These are phyloP conservation scores for Brassicogethes aeneus DNA, from an alignment of 2,888 invertebrate species.

Conservation along the genomic window DNA sequence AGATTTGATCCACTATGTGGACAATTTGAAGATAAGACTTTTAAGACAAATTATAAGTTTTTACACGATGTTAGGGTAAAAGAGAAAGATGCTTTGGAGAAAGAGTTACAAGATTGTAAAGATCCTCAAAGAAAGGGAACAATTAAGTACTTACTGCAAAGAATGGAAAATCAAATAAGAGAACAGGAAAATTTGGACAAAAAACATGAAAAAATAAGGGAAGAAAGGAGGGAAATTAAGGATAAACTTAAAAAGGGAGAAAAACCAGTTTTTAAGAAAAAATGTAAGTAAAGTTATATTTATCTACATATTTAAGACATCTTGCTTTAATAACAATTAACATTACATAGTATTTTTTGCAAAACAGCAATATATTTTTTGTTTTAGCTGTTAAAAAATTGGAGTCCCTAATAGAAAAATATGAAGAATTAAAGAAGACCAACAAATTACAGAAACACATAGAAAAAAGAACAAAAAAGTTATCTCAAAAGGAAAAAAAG, in stretches of 20 bases:
- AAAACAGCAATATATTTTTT: conserved; percentile 16
- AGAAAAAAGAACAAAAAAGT: conserved; percentile 70
- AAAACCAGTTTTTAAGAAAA: conserved; percentile 62
- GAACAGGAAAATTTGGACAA: conserved; percentile 51
- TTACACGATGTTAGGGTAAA: conserved; percentile 59
- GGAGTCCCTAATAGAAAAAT: conserved; percentile 67
- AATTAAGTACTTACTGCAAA: conserved; percentile 62
- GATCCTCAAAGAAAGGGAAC: conserved; percentile 55
- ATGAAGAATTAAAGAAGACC: conserved; percentile 66
- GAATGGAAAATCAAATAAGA: conserved; percentile 69
- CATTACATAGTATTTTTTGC: no score
- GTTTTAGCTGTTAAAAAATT: conserved; percentile 70
- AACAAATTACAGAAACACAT: conserved; percentile 76
- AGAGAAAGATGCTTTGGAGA: conserved; percentile 56
- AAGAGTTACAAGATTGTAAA: conserved; percentile 50
- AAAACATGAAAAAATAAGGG: conserved; percentile 45
- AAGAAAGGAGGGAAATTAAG: conserved; percentile 48
- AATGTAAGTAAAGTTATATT: conserved; percentile 56
- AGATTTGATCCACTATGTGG: conserved; percentile 84
- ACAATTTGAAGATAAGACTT: conserved; percentile 62
- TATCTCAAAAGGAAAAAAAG: conserved; percentile 39
- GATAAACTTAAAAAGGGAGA: conserved; percentile 57
- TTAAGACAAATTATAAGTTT: conserved; percentile 72
- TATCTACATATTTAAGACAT: conserved; percentile 4
- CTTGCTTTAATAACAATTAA: conserved; percentile 4